phyloP scores from a whole-genome alignment of 2,797 vertebrate species.

The Distichodus sexfasciatus region DNA sequence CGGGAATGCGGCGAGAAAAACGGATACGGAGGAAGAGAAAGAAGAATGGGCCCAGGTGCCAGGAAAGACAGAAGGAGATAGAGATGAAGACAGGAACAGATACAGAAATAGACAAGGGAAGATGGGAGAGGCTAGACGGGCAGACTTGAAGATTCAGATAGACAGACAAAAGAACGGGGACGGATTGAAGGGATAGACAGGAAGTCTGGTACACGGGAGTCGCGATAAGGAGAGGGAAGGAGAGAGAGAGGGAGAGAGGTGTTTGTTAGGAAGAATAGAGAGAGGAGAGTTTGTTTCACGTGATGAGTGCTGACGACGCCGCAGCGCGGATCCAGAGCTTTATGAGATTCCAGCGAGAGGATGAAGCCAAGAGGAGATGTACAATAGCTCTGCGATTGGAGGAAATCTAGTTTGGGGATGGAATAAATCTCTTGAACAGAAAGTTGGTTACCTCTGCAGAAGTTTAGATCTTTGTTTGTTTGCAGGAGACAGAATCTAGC shows the following conservation, averaged over 20 bases:
- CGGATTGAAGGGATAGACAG: constrained; percentile 6
- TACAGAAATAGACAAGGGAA: constrained; percentile 15
- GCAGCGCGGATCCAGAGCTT: neutral
- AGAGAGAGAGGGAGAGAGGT: neutral
- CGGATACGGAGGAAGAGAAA: neutral
- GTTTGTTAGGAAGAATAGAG: neutral
- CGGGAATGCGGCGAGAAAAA: neutral
- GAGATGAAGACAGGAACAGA: constrained; percentile 23
- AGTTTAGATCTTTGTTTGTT: no score
- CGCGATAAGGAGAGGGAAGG: neutral
- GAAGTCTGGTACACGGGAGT: neutral
- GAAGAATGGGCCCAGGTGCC: no score
- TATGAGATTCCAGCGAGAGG: neutral
- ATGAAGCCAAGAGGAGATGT: neutral
- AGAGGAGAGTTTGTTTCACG: neutral
- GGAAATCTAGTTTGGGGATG: no score
- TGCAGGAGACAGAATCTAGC: no score
- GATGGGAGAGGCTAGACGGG: neutral
- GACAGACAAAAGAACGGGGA: neutral
- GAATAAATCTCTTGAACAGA: neutral
- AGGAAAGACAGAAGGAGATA: constrained; percentile 9
- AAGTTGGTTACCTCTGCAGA: no score
- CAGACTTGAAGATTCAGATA: neutral
- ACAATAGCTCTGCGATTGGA: no score
- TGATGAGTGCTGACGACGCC: neutral